These are phyloP conservation scores for Hipposideros larvatus DNA, from an alignment of 2,797 vertebrate species.

Conservation along the genomic window DNA sequence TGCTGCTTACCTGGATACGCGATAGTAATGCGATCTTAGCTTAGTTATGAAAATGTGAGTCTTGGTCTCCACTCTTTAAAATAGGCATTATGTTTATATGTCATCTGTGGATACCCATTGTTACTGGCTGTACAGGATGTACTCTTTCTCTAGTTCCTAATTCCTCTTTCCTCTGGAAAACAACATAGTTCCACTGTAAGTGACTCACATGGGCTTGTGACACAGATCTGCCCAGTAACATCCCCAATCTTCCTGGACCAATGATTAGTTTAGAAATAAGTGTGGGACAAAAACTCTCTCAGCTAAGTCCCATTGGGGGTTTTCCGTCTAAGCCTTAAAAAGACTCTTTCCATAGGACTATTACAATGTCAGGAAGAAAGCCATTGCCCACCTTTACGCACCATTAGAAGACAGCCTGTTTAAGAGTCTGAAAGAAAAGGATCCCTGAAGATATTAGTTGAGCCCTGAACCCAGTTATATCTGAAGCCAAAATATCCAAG, in stretches of 20 bases:
- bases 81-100: background rate
- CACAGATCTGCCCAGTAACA: background rate
- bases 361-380: background rate
- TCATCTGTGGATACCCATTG: background rate
- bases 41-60: background rate
- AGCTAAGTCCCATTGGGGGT: accelerated
- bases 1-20: background rate
- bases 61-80: background rate
- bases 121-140: background rate
- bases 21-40: background rate
- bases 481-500: background rate
- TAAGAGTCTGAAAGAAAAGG: background rate
- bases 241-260: background rate
- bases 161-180: background rate
- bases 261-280: background rate
- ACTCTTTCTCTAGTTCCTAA: background rate
- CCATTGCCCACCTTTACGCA: background rate
- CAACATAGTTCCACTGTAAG: background rate
- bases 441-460: background rate
- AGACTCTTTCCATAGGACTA: background rate
- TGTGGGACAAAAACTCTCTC: background rate
- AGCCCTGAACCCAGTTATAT: background rate
- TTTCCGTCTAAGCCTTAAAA: background rate
- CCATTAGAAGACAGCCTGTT: background rate
- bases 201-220: accelerated